These are phyloP conservation scores for Xiphophorus maculatus DNA, from an alignment of 2,113 vertebrate species.

Conservation along the genomic window DNA sequence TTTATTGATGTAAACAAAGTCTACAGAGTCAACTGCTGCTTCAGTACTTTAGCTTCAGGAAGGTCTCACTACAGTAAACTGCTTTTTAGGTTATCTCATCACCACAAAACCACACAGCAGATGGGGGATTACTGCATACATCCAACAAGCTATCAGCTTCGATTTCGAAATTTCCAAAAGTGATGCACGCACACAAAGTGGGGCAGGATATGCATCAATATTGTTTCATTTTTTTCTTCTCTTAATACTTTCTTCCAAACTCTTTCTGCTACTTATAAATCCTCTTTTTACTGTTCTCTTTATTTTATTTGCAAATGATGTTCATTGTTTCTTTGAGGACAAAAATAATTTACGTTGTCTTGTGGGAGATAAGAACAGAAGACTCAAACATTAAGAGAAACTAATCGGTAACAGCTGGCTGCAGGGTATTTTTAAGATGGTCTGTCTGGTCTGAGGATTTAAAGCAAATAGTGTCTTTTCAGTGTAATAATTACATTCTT, in stretches of 20 bases:
- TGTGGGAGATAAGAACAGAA: slow-evolving; percentile 5
- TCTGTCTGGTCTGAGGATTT: slow-evolving; percentile 13
- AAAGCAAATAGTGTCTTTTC: slow-evolving; percentile 18
- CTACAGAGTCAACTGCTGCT: slow-evolving; percentile 44
- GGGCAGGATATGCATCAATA: slow-evolving; percentile 40
- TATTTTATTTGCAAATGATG: slow-evolving; percentile 30
- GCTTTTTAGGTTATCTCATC: slow-evolving; percentile 42
- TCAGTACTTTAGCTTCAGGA: slow-evolving; percentile 32
- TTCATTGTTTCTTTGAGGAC: slow-evolving; percentile 18
- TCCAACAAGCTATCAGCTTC: slow-evolving; percentile 23
- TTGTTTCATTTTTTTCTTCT: slow-evolving; percentile 5
- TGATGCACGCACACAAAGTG: neutral
- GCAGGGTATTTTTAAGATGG: neutral
- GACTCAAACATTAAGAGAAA: slow-evolving; percentile 30
- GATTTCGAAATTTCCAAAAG: slow-evolving; percentile 28
- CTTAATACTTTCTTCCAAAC: neutral
- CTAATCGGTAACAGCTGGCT: slow-evolving; percentile 20
- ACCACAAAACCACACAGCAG: slow-evolving; percentile 15
- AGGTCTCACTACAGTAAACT: slow-evolving; percentile 7
- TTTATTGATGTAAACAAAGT: slow-evolving; percentile 54
- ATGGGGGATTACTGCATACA: slow-evolving; percentile 23
- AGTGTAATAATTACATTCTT: slow-evolving; percentile 8
- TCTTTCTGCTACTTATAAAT: slow-evolving; percentile 19
- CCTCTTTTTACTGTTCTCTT: slow-evolving; percentile 24
- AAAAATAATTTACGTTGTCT: slow-evolving; percentile 27